Conservation (phyloP, 2,797 vertebrate genomes). For the Pseudochaenichthys georgianus region DNA sequence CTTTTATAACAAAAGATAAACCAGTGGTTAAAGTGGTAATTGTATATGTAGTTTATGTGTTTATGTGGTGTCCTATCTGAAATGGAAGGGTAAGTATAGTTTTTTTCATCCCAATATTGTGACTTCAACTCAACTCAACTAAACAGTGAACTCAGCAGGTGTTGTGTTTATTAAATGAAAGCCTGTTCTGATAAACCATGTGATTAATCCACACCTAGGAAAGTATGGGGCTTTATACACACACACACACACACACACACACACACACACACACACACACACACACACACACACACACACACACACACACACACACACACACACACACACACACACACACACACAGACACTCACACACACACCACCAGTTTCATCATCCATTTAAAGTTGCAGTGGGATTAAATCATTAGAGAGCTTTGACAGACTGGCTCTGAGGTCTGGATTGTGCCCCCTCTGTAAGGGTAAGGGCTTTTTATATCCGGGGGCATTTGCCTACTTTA, state of each 20-base stretch:
- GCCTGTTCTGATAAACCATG: constrained; percentile 37
- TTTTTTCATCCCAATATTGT: background rate
- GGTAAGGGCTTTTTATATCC: constrained; percentile 76
- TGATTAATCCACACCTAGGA: constrained; percentile 41
- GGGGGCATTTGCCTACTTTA: constrained; percentile 63
- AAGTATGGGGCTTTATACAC: constrained; percentile 26
- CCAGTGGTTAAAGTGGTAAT: background rate
- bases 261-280: constrained; percentile 22
- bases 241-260: constrained; percentile 28
- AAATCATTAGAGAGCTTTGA: constrained; percentile 79
- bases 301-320: constrained; percentile 27
- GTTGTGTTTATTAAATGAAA: constrained; percentile 26
- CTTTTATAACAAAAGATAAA: constrained; percentile 1
- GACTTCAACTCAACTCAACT: constrained; percentile 15
- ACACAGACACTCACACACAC: constrained; percentile 26
- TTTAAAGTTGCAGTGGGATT: constrained; percentile 75
- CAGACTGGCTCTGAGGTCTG: constrained; percentile 64
- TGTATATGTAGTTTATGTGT: background rate
- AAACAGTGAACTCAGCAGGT: constrained; percentile 46
- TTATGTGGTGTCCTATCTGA: background rate
- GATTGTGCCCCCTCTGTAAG: constrained; percentile 57
- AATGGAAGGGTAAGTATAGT: background rate
- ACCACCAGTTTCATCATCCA: constrained; percentile 70
- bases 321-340: constrained; percentile 23
- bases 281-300: constrained; percentile 25